Conservation (phyloP, 2,888 invertebrate species). For the Dione vanillae region DNA sequence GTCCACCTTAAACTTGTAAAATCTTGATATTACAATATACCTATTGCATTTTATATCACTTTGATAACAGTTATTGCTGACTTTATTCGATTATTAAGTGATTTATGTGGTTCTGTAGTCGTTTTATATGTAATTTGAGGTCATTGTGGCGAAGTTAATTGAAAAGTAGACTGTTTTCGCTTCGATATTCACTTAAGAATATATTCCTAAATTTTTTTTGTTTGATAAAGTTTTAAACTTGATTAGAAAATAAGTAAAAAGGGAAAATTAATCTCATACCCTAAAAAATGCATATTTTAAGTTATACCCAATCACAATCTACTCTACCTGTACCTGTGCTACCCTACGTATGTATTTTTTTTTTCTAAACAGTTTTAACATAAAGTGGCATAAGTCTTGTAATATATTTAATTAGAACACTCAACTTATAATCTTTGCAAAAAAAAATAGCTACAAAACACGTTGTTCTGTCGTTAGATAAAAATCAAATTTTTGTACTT, state of each 20-base stretch:
- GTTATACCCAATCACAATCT: too few species aligned
- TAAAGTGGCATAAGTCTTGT: background rate
- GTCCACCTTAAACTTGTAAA: constrained; percentile 37
- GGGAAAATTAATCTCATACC: too few species aligned
- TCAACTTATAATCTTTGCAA: constrained; percentile 26
- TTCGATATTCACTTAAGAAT: too few species aligned
- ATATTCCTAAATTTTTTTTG: too few species aligned
- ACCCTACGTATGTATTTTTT: background rate
- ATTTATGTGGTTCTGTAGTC: background rate
- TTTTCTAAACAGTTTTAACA: background rate
- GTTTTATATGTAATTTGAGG: background rate
- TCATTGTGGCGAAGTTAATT: too few species aligned
- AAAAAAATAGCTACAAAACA: background rate
- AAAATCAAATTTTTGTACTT: constrained; percentile 76
- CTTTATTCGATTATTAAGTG: background rate
- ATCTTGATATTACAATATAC: constrained; percentile 37
- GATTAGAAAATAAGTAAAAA: too few species aligned
- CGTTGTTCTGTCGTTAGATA: constrained; percentile 68
- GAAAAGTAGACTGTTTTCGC: too few species aligned
- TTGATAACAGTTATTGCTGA: background rate
- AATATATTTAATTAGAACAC: background rate
- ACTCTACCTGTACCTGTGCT: too few species aligned
- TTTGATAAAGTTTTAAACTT: too few species aligned
- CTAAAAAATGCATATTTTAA: too few species aligned
- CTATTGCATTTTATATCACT: constrained; percentile 33